Evolutionary conservation across 2,113 vertebrate species (phyloP).

Genomic region (Clupea harengus): DNA sequence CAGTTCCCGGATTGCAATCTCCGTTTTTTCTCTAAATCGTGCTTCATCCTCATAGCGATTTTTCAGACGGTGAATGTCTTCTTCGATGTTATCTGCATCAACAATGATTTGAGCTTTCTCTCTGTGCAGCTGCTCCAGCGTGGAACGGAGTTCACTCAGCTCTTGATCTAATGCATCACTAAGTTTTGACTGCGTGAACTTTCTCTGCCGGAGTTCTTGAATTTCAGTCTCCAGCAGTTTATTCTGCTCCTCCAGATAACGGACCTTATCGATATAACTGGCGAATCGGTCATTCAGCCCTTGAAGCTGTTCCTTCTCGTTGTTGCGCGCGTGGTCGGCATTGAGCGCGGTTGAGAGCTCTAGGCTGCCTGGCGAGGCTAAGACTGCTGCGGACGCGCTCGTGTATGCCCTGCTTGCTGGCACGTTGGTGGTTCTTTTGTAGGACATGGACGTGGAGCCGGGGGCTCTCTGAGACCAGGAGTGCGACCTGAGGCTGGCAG

Average conservation of each 20-base stretch:
- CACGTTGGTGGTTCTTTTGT: slow-evolving; percentile 69
- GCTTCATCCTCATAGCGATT: slow-evolving; percentile 70
- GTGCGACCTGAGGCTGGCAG: slow-evolving; percentile 78
- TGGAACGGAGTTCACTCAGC: slow-evolving; percentile 69
- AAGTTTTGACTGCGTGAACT: slow-evolving; percentile 72
- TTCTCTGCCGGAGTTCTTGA: slow-evolving; percentile 80
- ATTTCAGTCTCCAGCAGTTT: slow-evolving; percentile 89
- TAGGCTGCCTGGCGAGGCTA: slow-evolving; percentile 76
- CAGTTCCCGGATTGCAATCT: slow-evolving; percentile 72
- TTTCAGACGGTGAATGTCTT: slow-evolving; percentile 74
- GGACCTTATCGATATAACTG: slow-evolving; percentile 74
- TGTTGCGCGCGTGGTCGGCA: slow-evolving; percentile 63
- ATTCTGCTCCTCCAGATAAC: slow-evolving; percentile 82
- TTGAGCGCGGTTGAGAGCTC: slow-evolving; percentile 74
- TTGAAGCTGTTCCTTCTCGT: slow-evolving; percentile 72
- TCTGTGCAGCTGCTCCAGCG: slow-evolving; percentile 79
- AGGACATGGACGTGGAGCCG: slow-evolving; percentile 67
- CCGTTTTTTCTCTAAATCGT: slow-evolving; percentile 68
- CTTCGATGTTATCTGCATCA: slow-evolving; percentile 77
- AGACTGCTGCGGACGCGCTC: slow-evolving; percentile 57
- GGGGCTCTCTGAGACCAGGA: slow-evolving; percentile 76
- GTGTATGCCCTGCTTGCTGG: slow-evolving; percentile 55
- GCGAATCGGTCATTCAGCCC: slow-evolving; percentile 75
- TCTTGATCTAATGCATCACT: slow-evolving; percentile 73
- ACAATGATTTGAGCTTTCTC: slow-evolving; percentile 75